Base-by-base conservation (phyloP, 1,140 invertebrate genomes). In the Hylyphantes graminicola region DNA sequence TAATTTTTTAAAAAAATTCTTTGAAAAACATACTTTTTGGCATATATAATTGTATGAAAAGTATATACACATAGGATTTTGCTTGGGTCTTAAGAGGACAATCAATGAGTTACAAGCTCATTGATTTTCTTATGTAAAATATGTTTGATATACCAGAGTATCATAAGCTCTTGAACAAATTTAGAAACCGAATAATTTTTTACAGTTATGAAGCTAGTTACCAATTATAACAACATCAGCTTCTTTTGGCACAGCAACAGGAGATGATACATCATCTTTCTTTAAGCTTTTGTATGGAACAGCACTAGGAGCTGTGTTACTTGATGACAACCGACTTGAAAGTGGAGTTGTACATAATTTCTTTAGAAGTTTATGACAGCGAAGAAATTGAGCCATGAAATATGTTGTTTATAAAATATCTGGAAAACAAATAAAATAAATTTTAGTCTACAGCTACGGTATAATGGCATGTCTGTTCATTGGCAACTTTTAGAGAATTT, bases 191-290 rank as follows among this genome's bases (percentile, higher is more conserved):
- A 59, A 59, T 3, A 59, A 59, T 7, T 6, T 7, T 3, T 5
- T 13, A 6, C 12, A 59, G 8, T 35, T 65, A 35, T n/a, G 17
- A 65, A 21, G 7, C 19, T 70, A 17, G 2, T 55, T 74, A 81
- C 85, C 85, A 61, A 85, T 85, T 48, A 85, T 76, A 17, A 85
- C 85, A 57, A 81, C 85, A 81, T 85, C 85, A 50, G 85, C 85
- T 50, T 77, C 80, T 57, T 19, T 12, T 67, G 85, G 85, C 19
- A 85, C 7, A 54, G 70, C 59, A 9, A 63, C 55, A 17, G 85
- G 77, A 10, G 78, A n/a, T n/a, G 17, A 21, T 50, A 81, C 54
- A 70, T 85, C 70, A 68, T 85, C 54, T 35, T 54, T 80, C 64
- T 76, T 76, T 13, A 85, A 15, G 19, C 61, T 68, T 80, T 80